Evolutionary conservation across 2,888 invertebrate genomes (phyloP).

Genomic region (Tuberolachnus salignus): DNA sequence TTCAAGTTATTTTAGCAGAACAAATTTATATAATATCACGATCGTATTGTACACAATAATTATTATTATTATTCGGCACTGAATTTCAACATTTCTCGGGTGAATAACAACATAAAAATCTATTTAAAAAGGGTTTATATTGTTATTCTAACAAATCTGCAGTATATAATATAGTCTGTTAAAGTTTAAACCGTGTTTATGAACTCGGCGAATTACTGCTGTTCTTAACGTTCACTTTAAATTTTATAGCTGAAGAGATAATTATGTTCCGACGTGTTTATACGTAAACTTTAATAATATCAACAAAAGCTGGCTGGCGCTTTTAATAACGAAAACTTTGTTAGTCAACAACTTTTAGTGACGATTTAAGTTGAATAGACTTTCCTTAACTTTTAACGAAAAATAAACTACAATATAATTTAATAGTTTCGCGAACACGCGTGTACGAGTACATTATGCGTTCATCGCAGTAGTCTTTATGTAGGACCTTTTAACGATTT

Average conservation of each 20-base stretch:
- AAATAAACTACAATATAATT: background rate
- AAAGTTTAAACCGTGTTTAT: slow-evolving; percentile 47
- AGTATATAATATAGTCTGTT: background rate
- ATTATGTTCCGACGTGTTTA: slow-evolving; percentile 48
- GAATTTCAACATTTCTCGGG: background rate
- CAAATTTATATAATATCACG: too few species aligned
- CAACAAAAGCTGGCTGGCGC: slow-evolving; percentile 24
- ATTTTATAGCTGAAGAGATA: slow-evolving; percentile 50
- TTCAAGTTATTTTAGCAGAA: too few species aligned
- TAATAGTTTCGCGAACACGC: too few species aligned
- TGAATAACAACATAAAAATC: background rate
- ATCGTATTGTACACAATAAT: too few species aligned
- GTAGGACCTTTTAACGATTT: background rate
- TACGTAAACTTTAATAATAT: slow-evolving; percentile 42
- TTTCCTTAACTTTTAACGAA: slow-evolving; percentile 9
- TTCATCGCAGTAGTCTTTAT: background rate
- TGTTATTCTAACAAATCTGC: slow-evolving; percentile 11
- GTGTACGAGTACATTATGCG: background rate
- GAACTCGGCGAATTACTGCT: slow-evolving; percentile 33
- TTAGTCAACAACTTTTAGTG: slow-evolving; percentile 37
- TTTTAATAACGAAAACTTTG: slow-evolving; percentile 49
- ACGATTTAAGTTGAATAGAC: slow-evolving; percentile 41
- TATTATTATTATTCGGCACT: too few species aligned
- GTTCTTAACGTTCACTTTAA: slow-evolving; percentile 34
- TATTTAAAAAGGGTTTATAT: slow-evolving; percentile 25